Conservation (phyloP, 2,113 vertebrate species). For the Mystacornis crossleyi region DNA sequence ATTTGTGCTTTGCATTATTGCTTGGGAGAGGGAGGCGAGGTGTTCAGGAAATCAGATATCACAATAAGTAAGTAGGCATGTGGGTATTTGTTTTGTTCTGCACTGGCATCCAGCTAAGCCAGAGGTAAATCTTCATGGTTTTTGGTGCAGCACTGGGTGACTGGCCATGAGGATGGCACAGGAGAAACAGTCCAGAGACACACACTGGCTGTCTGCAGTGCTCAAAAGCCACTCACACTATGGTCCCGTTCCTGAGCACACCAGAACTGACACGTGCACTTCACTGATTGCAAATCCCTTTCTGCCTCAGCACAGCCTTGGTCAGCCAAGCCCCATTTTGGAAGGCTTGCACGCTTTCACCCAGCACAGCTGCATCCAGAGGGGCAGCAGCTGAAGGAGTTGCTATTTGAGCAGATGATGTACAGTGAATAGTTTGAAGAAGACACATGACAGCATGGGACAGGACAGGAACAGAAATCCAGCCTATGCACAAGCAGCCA, state of each 20-base stretch:
- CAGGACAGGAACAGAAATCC: not conserved
- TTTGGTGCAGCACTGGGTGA: not conserved
- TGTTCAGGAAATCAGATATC: not conserved
- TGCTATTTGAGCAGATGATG: not conserved
- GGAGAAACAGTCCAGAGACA: not conserved
- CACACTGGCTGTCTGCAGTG: not conserved
- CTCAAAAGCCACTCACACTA: not conserved
- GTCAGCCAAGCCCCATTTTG: not conserved
- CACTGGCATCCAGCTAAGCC: not conserved
- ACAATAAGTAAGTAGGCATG: not conserved
- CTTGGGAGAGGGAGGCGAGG: not conserved
- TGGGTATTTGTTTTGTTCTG: not conserved
- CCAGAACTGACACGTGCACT: not conserved
- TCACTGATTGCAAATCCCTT: not conserved
- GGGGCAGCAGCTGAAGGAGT: not conserved
- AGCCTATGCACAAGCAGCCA: not conserved
- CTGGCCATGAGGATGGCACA: not conserved
- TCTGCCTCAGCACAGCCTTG: not conserved
- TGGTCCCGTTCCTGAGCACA: rapidly evolving
- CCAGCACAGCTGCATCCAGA: not conserved
- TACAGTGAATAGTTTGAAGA: not conserved
- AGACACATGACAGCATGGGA: not conserved
- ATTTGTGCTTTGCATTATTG: not conserved
- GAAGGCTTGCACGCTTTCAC: not conserved
- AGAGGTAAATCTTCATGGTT: not conserved